Conservation (phyloP, 2,888 invertebrate species). For the Amphimallon solstitiale region DNA sequence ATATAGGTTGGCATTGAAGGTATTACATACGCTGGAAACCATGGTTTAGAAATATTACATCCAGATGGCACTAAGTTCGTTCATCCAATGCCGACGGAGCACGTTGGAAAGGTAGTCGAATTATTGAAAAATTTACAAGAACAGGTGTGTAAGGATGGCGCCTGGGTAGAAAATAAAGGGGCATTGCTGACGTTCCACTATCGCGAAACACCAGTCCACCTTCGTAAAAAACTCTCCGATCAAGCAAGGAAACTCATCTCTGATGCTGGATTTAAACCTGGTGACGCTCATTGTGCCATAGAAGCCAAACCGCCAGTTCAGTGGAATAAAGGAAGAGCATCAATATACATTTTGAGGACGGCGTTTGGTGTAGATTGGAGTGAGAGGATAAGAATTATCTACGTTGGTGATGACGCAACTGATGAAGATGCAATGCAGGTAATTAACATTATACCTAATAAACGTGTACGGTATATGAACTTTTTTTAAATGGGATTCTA, state of each 20-base stretch:
- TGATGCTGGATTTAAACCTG: conserved; percentile 81
- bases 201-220: conserved; percentile 80
- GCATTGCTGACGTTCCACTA: conserved; percentile 88
- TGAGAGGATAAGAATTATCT: conserved; percentile 88
- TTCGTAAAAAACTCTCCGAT: conserved; percentile 75
- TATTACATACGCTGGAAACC: conserved; percentile 90
- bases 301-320: conserved; percentile 91
- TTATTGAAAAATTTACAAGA: conserved; percentile 84
- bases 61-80: conserved; percentile 92
- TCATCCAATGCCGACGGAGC: conserved; percentile 89
- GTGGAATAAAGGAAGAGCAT: conserved; percentile 92
- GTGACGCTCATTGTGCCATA: conserved; percentile 85
- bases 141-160: conserved; percentile 85
- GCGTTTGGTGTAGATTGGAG: conserved; percentile 94
- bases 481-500: no score
- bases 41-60: conserved; percentile 88
- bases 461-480: no score
- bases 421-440: conserved; percentile 94
- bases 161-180: conserved; percentile 93
- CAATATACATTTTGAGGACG: conserved; percentile 88
- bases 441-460: no score
- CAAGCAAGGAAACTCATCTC: conserved; percentile 78
- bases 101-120: conserved; percentile 81
- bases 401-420: conserved; percentile 88
- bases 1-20: conserved; percentile 86